phyloP scores from a whole-genome alignment of 1,140 invertebrate genomes.

The Atta texana region DNA sequence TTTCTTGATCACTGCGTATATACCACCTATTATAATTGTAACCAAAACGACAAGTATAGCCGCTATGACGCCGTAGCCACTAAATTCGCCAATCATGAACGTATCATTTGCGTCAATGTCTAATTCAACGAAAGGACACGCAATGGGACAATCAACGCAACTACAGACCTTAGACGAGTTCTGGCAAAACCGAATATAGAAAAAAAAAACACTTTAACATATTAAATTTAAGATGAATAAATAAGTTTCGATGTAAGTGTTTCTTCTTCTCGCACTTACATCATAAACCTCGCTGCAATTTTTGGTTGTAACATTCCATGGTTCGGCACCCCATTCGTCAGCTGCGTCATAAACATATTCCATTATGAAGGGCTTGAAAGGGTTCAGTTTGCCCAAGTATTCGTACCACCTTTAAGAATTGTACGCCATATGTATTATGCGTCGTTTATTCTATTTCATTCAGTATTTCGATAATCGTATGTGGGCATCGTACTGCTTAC shows the following conservation, averaged over 20 bases:
- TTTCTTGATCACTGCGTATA: not conserved
- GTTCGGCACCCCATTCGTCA: conserved; percentile 71
- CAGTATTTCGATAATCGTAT: not conserved
- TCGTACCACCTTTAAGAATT: conserved; percentile 86
- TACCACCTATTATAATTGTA: not conserved
- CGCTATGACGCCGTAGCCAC: conserved; percentile 73
- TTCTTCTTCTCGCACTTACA: conserved; percentile 77
- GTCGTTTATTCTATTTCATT: not conserved
- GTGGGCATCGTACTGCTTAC: not conserved
- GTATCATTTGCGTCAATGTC: not conserved
- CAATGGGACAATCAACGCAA: conserved; percentile 91
- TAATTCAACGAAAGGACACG: conserved; percentile 86
- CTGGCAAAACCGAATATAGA: conserved; percentile 67
- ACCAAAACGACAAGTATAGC: conserved; percentile 68
- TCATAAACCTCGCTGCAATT: conserved; percentile 88
- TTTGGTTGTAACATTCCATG: conserved; percentile 86
- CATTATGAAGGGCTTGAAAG: conserved; percentile 90
- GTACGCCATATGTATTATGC: too few relatives aligned
- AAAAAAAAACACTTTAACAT: not conserved
- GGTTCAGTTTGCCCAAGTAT: conserved; percentile 88
- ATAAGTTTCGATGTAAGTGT: not conserved
- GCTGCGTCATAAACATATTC: conserved; percentile 86
- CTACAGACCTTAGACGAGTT: conserved; percentile 88
- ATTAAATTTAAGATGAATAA: conserved; percentile 7
- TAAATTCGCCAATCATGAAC: conserved; percentile 71